A percentile compares a stretch with the other conserved stretches of the same genome.
Conservation (phyloP, 2,113 vertebrate genomes). For the Semnornis frantzii region DNA sequence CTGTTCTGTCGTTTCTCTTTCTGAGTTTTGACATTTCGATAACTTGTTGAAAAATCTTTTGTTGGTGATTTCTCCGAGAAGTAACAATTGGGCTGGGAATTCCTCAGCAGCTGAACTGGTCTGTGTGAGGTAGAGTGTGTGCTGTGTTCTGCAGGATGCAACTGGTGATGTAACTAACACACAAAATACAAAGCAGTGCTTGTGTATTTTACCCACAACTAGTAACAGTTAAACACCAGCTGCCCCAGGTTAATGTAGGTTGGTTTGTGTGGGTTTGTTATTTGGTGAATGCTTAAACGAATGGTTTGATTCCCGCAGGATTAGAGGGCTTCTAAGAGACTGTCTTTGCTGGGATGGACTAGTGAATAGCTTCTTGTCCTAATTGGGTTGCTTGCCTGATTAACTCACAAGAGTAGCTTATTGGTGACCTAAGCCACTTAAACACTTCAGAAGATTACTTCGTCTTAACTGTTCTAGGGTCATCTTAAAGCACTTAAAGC, state of each 20-base stretch:
- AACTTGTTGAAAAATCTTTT: not conserved
- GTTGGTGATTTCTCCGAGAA: not conserved
- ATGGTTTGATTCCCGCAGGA: not conserved
- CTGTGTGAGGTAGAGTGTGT: not conserved
- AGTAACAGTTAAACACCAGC: not conserved
- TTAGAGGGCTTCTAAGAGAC: not conserved
- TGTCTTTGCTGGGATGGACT: not conserved
- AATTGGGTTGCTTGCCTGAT: constrained; percentile 17
- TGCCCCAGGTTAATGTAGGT: not conserved
- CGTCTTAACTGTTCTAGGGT: not conserved
- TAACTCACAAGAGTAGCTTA: constrained; percentile 8
- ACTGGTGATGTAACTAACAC: not conserved
- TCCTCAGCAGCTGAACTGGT: not conserved
- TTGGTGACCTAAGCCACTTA: constrained; percentile 40
- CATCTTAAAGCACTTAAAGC: not conserved
- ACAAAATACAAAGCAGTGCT: not conserved
- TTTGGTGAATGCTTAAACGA: not conserved
- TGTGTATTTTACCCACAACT: not conserved
- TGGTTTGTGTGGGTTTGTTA: not conserved
- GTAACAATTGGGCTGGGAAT: not conserved
- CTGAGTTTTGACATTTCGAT: not conserved
- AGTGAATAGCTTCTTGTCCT: not conserved
- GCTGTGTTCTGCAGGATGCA: not conserved
- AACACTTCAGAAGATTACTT: constrained; percentile 44
- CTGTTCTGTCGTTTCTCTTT: not conserved